Evolutionary conservation across 2,113 vertebrate species (phyloP), one percentile per base, ranked within the genome.

Genomic region (Macroglossus sobrinus): DNA sequence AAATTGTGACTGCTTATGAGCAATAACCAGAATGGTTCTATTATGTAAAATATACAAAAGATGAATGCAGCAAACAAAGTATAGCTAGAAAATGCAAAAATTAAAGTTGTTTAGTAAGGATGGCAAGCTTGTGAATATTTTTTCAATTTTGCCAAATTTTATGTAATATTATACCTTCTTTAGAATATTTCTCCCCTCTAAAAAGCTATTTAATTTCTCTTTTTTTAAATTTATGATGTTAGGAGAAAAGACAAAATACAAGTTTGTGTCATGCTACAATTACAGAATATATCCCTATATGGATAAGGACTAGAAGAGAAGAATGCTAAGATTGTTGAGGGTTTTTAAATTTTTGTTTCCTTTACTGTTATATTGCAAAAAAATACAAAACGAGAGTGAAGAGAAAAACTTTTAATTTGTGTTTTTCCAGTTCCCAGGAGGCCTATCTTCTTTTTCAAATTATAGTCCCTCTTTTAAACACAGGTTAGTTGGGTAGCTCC

Each of bases 31-130:
- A 87, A 88, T n/a, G 75, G 75, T 50, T 79, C 59, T 68, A 87
- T 81, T 92, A 92, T 28, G 68, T 81, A 92, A 95, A 95, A 61
- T 30, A 61, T 69, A 59, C 69, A 92, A 76, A 75, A 30, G n/a
- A 50, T 5, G n/a, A 26, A 88, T 14, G 40, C 50, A 30, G 84
- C 21, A 40, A 74, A 40, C 40, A 68, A 61, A 43, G 33, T 72
- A 40, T 24, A 89, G 40, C 33, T 9, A 69, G n/a, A 92, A 92
- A 87, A 71, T 38, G 57, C 19, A 66, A 87, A 75, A 87, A 14
- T 30, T 59, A 19, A 15, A 50, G 18, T 24, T 84, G 28, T 38
- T 95, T 45, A 71, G 61, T 55, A 71, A 92, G 22, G 40, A 53
- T 15, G 47, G 16, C 33, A 69, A 28, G 15, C 28, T 33, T 92